Base-by-base conservation (phyloP, 2,113 vertebrate genomes). In the Grantiella picta region DNA sequence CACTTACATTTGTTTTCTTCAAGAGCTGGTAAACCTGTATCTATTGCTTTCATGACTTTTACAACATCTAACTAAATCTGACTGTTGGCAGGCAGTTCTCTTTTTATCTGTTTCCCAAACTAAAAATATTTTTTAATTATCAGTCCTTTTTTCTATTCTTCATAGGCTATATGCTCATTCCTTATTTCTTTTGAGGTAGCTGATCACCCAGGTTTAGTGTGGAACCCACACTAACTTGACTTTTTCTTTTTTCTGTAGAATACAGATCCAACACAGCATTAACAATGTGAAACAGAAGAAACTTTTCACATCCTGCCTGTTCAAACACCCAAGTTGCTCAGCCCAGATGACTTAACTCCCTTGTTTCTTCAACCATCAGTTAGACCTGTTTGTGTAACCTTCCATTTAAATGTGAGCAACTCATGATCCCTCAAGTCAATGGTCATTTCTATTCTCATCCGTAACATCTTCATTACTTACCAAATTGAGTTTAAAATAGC, bases 401-500 rank as follows among this genome's bases (percentile, higher is more conserved):
- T 92, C 52, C 72, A 77, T 71, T 93, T 89, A 90, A 83, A 86
- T 19, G 20, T 54, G 89, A 95, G 86, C 76, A 97, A 92, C 35
- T 95, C 72, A 75, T 6, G 70, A 93, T 38, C 91, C 61, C 57
- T 96, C 89, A 92, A 93, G 80, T 88, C 71, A 96, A 94, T 7
- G 90, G 82, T 90, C 35, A 95, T 93, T 94, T 95, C 96, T 96
- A 70, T 94, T 96, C 96, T 95, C 96, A 97, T 86, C 96, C 94
- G 3, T 52, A 95, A 70, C 24, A 77, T 94, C 96, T 95, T 75
- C 96, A 93, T 97, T 97, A 97, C 96, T 97, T 97, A 97, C 96
- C 96, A 96, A 96, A 94, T 66, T 92, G 85, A 94, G 94, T 89
- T 94, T 95, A 94, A 94, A 96, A 96, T 95, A 97, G 96, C 92